phyloP scores from a whole-genome alignment of 2,888 invertebrate species.

The Hyposoter didymator region DNA sequence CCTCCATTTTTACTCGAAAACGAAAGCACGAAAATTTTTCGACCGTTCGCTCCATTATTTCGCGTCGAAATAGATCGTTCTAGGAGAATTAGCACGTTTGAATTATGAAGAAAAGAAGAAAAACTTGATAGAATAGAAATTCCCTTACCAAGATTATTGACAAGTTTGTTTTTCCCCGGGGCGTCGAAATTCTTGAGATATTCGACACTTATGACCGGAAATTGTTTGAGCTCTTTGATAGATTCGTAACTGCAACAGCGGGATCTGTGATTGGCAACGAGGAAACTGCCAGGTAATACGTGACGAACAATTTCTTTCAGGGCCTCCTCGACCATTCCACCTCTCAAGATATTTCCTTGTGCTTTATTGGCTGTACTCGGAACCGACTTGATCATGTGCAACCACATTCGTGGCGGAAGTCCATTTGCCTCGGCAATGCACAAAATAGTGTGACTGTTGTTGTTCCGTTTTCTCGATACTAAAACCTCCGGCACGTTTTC shows the following conservation, averaged over 20 bases:
- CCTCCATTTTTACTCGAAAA: too few relatives aligned
- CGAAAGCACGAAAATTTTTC: not conserved
- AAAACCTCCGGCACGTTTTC: constrained; percentile 85
- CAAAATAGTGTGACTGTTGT: constrained; percentile 86
- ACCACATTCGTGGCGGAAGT: constrained; percentile 84
- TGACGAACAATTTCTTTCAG: constrained; percentile 80
- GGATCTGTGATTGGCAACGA: constrained; percentile 83
- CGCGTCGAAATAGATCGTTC: not conserved
- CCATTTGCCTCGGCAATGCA: constrained; percentile 88
- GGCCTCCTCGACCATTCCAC: constrained; percentile 82
- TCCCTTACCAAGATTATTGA: constrained; percentile 82
- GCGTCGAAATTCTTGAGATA: constrained; percentile 83
- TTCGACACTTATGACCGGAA: constrained; percentile 83
- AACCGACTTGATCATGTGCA: constrained; percentile 81
- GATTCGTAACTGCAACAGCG: constrained; percentile 82
- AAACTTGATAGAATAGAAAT: not conserved
- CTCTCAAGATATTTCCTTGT: constrained; percentile 72
- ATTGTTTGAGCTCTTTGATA: constrained; percentile 79
- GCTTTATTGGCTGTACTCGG: constrained; percentile 79
- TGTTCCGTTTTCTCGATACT: constrained; percentile 84
- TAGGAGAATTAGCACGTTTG: too few relatives aligned
- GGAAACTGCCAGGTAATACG: constrained; percentile 82
- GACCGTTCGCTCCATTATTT: not conserved
- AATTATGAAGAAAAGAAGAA: not conserved
- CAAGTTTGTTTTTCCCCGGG: constrained; percentile 83